phyloP scores from a whole-genome alignment of 2,797 vertebrate genomes.

The Pogoniulus pusillus region DNA sequence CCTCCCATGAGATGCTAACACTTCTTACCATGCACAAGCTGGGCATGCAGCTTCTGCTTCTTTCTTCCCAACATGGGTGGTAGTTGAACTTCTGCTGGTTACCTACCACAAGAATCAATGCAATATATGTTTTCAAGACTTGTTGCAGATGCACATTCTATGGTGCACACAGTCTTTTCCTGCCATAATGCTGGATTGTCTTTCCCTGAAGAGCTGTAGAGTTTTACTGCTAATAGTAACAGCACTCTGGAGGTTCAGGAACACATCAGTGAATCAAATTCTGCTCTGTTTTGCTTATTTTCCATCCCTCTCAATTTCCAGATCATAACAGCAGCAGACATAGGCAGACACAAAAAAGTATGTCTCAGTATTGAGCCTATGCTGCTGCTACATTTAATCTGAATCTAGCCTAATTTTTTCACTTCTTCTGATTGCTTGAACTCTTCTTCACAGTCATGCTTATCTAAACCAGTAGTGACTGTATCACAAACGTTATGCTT shows the following conservation, averaged over 20 bases:
- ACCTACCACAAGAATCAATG: not conserved
- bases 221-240: not conserved
- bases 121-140: not conserved
- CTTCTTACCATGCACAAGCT: not conserved
- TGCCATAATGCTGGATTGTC: not conserved
- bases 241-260: not conserved
- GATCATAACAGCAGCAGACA: not conserved
- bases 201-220: not conserved
- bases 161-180: not conserved
- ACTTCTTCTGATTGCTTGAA: not conserved
- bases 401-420: not conserved
- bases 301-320: not conserved
- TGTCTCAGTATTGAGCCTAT: not conserved
- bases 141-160: not conserved
- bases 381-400: not conserved
- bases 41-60: not conserved
- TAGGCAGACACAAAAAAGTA: not conserved
- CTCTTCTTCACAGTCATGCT: not conserved
- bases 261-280: not conserved
- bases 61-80: not conserved
- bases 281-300: not conserved
- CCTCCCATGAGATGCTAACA: not conserved
- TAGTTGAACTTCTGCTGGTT: not conserved
- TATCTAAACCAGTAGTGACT: not conserved
- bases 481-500: slow-evolving; percentile 13